Evolutionary conservation across 2,113 vertebrate genomes (phyloP).

Genomic region (Microcebus griseorufus): DNA sequence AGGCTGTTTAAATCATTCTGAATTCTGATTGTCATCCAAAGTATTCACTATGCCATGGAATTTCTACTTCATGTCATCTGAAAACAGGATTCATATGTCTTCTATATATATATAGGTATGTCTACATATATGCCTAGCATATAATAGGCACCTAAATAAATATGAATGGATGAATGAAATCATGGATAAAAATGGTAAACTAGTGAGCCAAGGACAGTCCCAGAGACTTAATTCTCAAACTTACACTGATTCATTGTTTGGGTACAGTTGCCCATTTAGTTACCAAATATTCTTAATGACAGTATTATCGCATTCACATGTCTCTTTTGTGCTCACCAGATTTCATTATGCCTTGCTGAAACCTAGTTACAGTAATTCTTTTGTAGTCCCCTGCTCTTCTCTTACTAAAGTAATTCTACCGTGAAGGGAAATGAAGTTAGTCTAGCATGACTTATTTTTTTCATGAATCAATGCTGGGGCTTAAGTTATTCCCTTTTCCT

Average conservation of each 20-base stretch:
- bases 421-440: conserved; percentile 53
- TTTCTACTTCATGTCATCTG: background rate
- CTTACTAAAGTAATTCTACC: conserved; percentile 37
- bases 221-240: background rate
- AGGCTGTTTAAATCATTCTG: background rate
- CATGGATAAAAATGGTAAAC: conserved; percentile 45
- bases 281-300: background rate
- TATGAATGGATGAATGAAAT: conserved; percentile 13
- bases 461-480: conserved; percentile 48
- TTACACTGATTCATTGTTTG: background rate
- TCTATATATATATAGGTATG: background rate
- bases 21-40: background rate
- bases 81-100: conserved; percentile 8
- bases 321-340: background rate
- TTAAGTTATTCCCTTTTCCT: conserved; percentile 18
- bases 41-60: background rate
- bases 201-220: background rate
- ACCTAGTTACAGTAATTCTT: background rate
- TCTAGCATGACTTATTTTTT: conserved; percentile 50
- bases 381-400: background rate
- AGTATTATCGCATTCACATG: conserved; percentile 22
- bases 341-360: conserved; percentile 4
- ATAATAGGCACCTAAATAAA: conserved; percentile 7
- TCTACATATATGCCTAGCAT: background rate
- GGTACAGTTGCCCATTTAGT: background rate